Evolutionary conservation across 2,888 invertebrate species (phyloP), one percentile per base, ranked within the genome.

Genomic region (Globia sparganii): DNA sequence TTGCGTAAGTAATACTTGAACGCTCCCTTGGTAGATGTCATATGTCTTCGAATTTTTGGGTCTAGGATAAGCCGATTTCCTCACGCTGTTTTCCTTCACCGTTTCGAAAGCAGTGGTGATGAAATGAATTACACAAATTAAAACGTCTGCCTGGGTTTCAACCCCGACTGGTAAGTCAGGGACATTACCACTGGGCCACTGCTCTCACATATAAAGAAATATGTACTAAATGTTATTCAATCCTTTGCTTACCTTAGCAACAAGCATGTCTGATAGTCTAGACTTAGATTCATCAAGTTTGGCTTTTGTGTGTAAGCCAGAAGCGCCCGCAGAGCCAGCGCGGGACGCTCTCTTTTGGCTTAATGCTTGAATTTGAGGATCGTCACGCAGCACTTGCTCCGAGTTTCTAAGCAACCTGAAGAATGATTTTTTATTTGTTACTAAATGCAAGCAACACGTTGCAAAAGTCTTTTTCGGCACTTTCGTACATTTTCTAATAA

Each of bases 251-350:
- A 96, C 96, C 91, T 92, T 94, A 65, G 96, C 94, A 18, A 96
- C 93, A 2, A 96, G 94, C 93, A 96, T 93, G n/a, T 96, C 96
- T 0, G 96, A 96, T 4, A 96, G 89, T 83, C 95, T 96, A 91
- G 90, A 98, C 96, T 93, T 98, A 96, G 89, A 73, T 0, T 68
- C 98, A 97, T 90, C 99, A 91, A 87, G 97, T 96, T 89, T 97
- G 91, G 53, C 90, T 72, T 78, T 87, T 0, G 59, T 78, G 88
- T 69, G 81, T 15, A 58, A 88, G 80, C 58, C 80, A 79, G 53
- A 18, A 34, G 40, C 1, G 21, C 43, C n/a, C 5, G 28, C 4
- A 28, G 59, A 13, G 28, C 37, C 79, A 78, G 18, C 79, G 75
- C 73, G 75, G 4, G 81, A 90, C 58, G 93, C 91, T 62, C 94